These are phyloP conservation scores for Lampropteryx suffumata DNA, from an alignment of 2,888 invertebrate genomes.

Conservation along the genomic window DNA sequence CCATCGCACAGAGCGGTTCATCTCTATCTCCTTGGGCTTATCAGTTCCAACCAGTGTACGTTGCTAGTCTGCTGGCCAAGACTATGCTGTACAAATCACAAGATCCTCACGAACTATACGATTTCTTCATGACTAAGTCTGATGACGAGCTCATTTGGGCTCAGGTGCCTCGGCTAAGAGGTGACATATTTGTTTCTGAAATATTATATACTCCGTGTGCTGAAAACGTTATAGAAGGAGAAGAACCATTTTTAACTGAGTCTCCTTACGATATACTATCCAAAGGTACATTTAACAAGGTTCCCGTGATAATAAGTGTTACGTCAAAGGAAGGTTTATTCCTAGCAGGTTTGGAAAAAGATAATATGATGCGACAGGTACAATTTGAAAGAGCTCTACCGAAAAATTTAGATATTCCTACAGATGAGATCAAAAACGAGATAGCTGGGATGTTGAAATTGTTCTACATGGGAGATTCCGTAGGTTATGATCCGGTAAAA, in stretches of 20 bases:
- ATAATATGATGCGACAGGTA: conserved; percentile 49
- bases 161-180: conserved; percentile 55
- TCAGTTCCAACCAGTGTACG: conserved; percentile 58
- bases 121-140: conserved; percentile 55
- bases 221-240: conserved; percentile 57
- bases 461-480: conserved; percentile 60
- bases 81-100: conserved; percentile 52
- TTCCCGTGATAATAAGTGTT: conserved; percentile 63
- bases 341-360: conserved; percentile 54
- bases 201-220: conserved; percentile 60
- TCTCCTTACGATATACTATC: conserved; percentile 51
- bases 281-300: conserved; percentile 58
- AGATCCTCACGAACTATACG: conserved; percentile 56
- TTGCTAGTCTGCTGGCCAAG: conserved; percentile 61
- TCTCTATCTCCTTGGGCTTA: conserved; percentile 58
- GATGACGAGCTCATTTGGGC: conserved; percentile 57
- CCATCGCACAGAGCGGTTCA: conserved; percentile 68
- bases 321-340: conserved; percentile 61
- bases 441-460: conserved; percentile 49
- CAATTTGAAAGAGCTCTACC: conserved; percentile 57
- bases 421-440: conserved; percentile 39
- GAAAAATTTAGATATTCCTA: conserved; percentile 55
- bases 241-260: conserved; percentile 63
- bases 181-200: conserved; percentile 54
- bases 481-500: conserved; percentile 47